Evolutionary conservation across 2,888 invertebrate genomes (phyloP).

Genomic region (Dioctria rufipes): DNA sequence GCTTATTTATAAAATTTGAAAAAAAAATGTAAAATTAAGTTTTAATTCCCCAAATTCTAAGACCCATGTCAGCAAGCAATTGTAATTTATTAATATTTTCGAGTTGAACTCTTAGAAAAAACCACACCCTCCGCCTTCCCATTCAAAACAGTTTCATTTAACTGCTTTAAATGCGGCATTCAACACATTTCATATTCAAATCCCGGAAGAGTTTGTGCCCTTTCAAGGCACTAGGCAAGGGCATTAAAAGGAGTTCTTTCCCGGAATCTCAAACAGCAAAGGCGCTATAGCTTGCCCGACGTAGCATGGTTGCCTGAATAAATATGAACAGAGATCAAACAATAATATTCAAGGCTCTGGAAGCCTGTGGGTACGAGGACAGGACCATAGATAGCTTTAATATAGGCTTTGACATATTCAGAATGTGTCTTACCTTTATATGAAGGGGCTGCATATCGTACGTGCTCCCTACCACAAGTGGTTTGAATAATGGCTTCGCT

Average conservation of each 20-base stretch:
- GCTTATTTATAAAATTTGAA: too few relatives aligned
- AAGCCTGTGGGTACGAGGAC: not conserved
- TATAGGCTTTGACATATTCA: not conserved
- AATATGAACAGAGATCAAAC: constrained; percentile 51
- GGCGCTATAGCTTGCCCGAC: not conserved
- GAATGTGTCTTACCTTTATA: not conserved
- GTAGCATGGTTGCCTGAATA: constrained; percentile 23
- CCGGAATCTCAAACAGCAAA: constrained; percentile 7
- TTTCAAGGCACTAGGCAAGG: constrained; percentile 32
- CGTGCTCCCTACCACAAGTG: constrained; percentile 23
- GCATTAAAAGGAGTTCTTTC: constrained; percentile 37
- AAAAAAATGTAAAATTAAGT: too few relatives aligned
- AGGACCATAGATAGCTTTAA: not conserved
- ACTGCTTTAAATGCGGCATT: not conserved
- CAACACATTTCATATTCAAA: constrained; percentile 40
- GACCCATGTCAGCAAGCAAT: not conserved
- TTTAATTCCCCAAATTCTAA: too few relatives aligned
- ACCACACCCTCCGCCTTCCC: not conserved
- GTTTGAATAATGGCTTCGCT: constrained; percentile 24
- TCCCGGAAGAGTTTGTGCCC: constrained; percentile 49
- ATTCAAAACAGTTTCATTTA: constrained; percentile 11
- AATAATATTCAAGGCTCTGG: constrained; percentile 49
- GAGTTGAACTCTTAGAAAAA: not conserved
- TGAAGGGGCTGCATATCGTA: constrained; percentile 8
- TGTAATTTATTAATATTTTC: not conserved